Evolutionary conservation across 1,140 invertebrate genomes (phyloP).

Genomic region (Thrips palmi): DNA sequence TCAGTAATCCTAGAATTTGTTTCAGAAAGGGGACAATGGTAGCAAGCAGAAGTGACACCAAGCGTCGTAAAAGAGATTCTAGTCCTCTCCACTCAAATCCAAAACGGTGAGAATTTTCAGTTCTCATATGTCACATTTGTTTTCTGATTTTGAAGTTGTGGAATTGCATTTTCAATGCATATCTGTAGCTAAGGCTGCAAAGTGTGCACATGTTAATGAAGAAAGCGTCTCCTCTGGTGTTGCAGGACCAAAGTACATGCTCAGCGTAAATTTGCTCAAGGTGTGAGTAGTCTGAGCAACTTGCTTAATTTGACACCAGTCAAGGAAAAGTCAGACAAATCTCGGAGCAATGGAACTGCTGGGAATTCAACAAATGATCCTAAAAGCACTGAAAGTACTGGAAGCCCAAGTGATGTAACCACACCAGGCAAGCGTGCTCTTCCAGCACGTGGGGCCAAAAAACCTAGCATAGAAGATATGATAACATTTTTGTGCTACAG

Average conservation of each 20-base stretch:
- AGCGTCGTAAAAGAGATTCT: constrained; percentile 14
- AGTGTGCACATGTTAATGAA: not conserved
- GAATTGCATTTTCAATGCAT: constrained; percentile 2
- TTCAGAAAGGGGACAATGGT: constrained; percentile 17
- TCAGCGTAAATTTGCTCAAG: constrained; percentile 81
- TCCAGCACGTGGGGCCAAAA: constrained; percentile 32
- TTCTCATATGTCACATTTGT: not conserved
- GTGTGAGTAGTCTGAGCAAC: constrained; percentile 34
- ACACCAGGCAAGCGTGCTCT: constrained; percentile 18
- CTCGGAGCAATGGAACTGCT: no score
- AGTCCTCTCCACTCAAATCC: constrained; percentile 13
- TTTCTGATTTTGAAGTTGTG: not conserved
- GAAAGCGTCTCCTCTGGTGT: constrained; percentile 10
- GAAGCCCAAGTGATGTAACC: constrained; percentile 23
- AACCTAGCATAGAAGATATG: constrained; percentile 80
- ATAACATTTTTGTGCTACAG: constrained; percentile 74
- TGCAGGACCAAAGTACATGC: constrained; percentile 64
- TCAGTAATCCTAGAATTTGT: no score
- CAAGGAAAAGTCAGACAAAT: constrained; percentile 39
- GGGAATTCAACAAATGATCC: no score
- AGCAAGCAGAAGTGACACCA: constrained; percentile 15
- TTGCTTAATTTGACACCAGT: constrained; percentile 31
- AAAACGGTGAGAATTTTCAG: constrained; percentile 14
- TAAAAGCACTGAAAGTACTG: constrained; percentile 24
- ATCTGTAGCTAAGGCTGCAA: not conserved